phyloP scores from a whole-genome alignment of 2,113 vertebrate species.

The Larimichthys polyactis region DNA sequence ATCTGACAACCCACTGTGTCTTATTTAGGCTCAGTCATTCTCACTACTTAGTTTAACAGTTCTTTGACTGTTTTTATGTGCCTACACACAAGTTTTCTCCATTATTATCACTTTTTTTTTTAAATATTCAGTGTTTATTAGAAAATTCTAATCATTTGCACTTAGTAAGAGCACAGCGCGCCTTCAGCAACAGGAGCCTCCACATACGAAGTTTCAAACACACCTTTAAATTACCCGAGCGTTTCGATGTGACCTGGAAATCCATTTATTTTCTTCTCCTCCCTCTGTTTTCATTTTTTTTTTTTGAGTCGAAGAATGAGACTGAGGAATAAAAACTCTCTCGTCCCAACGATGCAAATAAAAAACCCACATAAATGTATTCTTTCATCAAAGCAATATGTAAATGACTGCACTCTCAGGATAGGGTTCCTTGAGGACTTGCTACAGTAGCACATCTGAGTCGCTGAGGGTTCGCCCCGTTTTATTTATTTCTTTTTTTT shows the following conservation, averaged over 20 bases:
- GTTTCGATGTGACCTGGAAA: slow-evolving; percentile 26
- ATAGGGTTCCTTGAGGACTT: slow-evolving; percentile 67
- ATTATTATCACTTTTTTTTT: too few species aligned
- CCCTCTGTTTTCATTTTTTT: background rate
- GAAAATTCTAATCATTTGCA: too few species aligned
- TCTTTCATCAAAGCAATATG: slow-evolving; percentile 79
- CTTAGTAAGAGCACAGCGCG: background rate
- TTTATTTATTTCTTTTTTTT: slow-evolving; percentile 51
- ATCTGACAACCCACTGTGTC: too few species aligned
- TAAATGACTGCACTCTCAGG: slow-evolving; percentile 73
- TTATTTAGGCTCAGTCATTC: too few species aligned
- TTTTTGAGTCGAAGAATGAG: slow-evolving; percentile 6
- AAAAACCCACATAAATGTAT: slow-evolving; percentile 66
- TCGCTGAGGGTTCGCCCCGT: slow-evolving; percentile 40
- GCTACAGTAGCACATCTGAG: slow-evolving; percentile 51
- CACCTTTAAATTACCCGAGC: slow-evolving; percentile 24
- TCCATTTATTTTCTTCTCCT: background rate
- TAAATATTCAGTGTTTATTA: too few species aligned
- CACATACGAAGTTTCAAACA: slow-evolving; percentile 6
- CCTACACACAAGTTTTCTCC: too few species aligned
- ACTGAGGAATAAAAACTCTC: slow-evolving; percentile 19
- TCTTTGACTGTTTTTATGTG: too few species aligned
- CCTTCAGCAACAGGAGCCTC: background rate
- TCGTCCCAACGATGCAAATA: slow-evolving; percentile 58
- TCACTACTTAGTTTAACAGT: too few species aligned